Base-by-base conservation (phyloP, 2,113 vertebrate species). In the Dascyllus trimaculatus region DNA sequence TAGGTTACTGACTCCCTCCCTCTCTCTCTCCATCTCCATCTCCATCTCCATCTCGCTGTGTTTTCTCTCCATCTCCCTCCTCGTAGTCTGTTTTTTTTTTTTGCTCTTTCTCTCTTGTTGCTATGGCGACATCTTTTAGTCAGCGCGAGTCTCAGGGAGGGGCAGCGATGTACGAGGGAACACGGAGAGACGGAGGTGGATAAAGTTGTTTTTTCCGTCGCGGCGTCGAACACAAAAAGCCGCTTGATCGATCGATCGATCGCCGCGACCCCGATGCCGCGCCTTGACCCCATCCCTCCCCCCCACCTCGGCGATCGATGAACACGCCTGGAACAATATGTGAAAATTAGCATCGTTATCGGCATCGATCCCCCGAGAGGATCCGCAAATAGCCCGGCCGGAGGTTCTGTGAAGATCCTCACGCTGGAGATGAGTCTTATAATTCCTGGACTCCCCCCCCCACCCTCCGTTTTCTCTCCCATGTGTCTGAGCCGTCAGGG, bases 81-180 rank as follows among this genome's bases (percentile, higher is more conserved):
- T 75, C 83, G 78, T 85, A 71, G 76, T 87, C 74, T 74, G 72
- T 88, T 52, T 43, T 71, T 78, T 68, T 74, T 70, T 78, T 89
- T 85, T 65, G 54, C 80, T 88, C 75, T 83, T 81, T 80, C 80
- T 85, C 85, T 85, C 83, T 72, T 91, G 93, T 93, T 94, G 91
- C 92, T 86, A 93, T 92, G 91, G 92, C 40, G 89, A 94, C 92
- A 84, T 84, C 80, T 82, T 71, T 81, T 88, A 84, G 86, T 89
- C 86, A 64, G 89, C 52, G 75, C 72, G 74, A 80, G 86, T 89
- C 71, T 89, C 64, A 67, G 85, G 93, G 93, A 89, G 91, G 90
- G 71, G 90, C 89, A 77, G 66, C 78, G 88, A 85, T 85, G 86
- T 84, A 84, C 57, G 85, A 91, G n/a, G n/a, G 74, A 81, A 82